These are phyloP conservation scores for Drosophila lacertosa DNA, from an alignment of 1,140 invertebrate species.

Conservation along the genomic window DNA sequence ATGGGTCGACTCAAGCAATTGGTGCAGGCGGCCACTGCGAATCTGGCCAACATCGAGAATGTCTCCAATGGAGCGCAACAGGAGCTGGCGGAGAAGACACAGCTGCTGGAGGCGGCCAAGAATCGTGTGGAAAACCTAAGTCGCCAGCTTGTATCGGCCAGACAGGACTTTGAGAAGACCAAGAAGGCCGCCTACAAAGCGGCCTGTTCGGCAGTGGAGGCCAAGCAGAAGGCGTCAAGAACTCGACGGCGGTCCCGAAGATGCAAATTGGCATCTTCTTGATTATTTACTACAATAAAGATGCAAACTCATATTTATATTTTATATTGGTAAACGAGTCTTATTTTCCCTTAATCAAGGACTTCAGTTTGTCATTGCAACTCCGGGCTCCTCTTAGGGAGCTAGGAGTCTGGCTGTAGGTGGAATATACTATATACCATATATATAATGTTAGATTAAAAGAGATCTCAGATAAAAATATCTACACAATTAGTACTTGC, in stretches of 20 bases:
- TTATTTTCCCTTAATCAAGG: no score
- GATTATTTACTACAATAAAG: background rate
- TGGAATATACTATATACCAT: no score
- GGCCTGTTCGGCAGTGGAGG: conserved; percentile 86
- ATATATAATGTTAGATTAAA: no score
- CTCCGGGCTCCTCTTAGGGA: no score
- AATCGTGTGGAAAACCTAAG: conserved; percentile 86
- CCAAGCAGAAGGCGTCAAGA: conserved; percentile 73
- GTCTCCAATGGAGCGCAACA: conserved; percentile 47
- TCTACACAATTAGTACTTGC: no score
- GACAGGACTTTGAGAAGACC: conserved; percentile 86
- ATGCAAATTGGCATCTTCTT: no score
- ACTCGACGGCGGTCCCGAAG: background rate
- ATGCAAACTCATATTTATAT: background rate
- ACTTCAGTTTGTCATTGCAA: no score
- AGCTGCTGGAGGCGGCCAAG: conserved; percentile 86
- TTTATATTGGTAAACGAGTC: background rate
- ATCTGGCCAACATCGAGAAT: conserved; percentile 86
- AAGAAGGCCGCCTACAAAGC: conserved; percentile 87
- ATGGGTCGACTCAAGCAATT: conserved; percentile 80
- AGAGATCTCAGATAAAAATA: no score
- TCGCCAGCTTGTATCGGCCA: conserved; percentile 86
- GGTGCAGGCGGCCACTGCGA: conserved; percentile 83
- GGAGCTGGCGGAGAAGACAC: conserved; percentile 86
- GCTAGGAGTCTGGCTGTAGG: no score